Evolutionary conservation across 2,797 vertebrate genomes (phyloP).

Genomic region (Syngnathus rostellatus): DNA sequence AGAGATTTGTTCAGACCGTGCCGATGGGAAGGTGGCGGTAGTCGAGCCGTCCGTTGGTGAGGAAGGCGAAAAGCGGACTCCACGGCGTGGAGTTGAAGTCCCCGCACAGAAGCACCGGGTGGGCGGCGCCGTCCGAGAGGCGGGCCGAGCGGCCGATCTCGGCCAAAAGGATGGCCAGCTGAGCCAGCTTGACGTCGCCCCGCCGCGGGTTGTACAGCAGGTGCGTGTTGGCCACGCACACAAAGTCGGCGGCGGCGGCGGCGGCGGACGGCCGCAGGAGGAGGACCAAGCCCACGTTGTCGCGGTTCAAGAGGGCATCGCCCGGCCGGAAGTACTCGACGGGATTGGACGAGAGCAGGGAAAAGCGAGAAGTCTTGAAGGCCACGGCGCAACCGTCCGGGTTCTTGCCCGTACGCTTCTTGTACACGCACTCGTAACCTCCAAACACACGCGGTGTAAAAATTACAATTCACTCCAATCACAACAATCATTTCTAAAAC

Average conservation of each 20-base stretch:
- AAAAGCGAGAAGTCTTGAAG: constrained; percentile 83
- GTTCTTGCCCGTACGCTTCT: constrained; percentile 88
- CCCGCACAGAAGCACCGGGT: constrained; percentile 84
- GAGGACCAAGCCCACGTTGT: constrained; percentile 89
- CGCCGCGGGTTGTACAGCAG: constrained; percentile 91
- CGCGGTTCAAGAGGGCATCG: constrained; percentile 83
- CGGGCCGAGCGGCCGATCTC: constrained; percentile 75
- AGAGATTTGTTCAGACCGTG: constrained; percentile 64
- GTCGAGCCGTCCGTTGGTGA: constrained; percentile 79
- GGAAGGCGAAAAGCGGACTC: constrained; percentile 85
- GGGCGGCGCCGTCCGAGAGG: constrained; percentile 67
- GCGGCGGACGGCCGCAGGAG: constrained; percentile 68
- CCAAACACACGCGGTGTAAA: constrained; percentile 1
- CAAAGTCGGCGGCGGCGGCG: constrained; percentile 5
- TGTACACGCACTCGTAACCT: constrained; percentile 94
- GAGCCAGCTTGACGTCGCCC: constrained; percentile 91
- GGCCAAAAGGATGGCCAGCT: constrained; percentile 87
- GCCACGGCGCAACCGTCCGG: constrained; percentile 86
- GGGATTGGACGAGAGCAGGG: constrained; percentile 76
- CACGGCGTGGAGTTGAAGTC: constrained; percentile 92
- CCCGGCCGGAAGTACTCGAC: constrained; percentile 82
- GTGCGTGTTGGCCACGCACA: constrained; percentile 93
- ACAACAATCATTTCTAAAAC: background rate
- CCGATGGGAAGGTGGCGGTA: constrained; percentile 78
- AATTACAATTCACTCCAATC: background rate